Percentiles rank a stretch among this genome's conserved stretches.
Evolutionary conservation across 2,113 vertebrate genomes (phyloP).

Genomic region (Xenus cinereus): DNA sequence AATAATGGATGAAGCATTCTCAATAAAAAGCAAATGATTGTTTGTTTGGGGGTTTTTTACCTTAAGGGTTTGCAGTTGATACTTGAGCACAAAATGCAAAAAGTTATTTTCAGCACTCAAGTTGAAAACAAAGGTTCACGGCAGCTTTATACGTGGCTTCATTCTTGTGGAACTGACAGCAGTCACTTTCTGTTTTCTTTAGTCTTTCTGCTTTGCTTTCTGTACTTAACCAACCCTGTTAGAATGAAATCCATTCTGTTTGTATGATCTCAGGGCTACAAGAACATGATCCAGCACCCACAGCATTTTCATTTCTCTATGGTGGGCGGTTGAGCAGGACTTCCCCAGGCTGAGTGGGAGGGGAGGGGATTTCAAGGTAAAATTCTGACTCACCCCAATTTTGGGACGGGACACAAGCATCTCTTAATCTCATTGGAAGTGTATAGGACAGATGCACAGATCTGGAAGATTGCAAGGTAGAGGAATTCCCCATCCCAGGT

Average conservation of each 20-base stretch:
- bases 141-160: neutral
- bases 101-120: neutral
- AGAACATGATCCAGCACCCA: neutral
- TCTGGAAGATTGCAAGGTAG: neutral
- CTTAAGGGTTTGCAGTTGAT: neutral
- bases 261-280: neutral
- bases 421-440: neutral
- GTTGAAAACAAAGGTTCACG: neutral
- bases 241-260: neutral
- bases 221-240: neutral
- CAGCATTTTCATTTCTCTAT: neutral
- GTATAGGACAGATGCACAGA: neutral
- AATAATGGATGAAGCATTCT: conserved; percentile 57
- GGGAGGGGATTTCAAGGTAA: neutral
- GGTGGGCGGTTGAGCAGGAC: neutral
- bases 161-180: neutral
- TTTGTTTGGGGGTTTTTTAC: neutral
- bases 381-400: neutral
- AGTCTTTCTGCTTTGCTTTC: neutral
- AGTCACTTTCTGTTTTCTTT: neutral
- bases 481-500: neutral
- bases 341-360: neutral
- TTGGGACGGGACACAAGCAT: neutral
- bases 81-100: neutral
- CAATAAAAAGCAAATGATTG: neutral